phyloP scores from a whole-genome alignment of 2,888 invertebrate genomes.

The Caenorhabditis sulstoni region DNA sequence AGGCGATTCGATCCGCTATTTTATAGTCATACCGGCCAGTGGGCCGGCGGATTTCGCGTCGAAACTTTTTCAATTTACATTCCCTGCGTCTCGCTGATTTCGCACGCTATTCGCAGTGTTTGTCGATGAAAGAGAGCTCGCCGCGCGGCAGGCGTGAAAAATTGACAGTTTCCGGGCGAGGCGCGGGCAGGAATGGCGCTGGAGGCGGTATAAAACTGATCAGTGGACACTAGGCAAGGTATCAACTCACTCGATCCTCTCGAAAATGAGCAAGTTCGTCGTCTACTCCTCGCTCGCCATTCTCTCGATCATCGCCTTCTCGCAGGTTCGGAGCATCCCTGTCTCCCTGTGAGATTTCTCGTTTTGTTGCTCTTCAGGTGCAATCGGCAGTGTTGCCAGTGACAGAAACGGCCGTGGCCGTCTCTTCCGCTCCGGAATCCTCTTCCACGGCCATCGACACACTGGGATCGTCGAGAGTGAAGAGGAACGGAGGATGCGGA shows the following conservation, averaged over 20 bases:
- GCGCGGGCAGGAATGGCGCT: constrained; percentile 10
- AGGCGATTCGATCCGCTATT: not conserved
- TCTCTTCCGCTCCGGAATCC: constrained; percentile 13
- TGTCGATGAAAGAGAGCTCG: constrained; percentile 9
- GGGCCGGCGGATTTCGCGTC: not conserved
- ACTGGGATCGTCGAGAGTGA: constrained; percentile 53
- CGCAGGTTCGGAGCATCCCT: too few species aligned
- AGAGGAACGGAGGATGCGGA: constrained; percentile 56
- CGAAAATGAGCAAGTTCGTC: constrained; percentile 29
- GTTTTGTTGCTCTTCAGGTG: constrained; percentile 14
- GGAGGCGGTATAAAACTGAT: constrained; percentile 28
- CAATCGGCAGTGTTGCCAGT: constrained; percentile 51
- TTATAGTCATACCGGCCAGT: not conserved
- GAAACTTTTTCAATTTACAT: constrained; percentile 3
- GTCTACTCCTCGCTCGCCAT: constrained; percentile 15
- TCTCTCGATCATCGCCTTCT: constrained; percentile 12
- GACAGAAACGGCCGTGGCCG: constrained; percentile 36
- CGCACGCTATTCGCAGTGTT: not conserved
- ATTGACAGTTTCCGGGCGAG: constrained; percentile 34
- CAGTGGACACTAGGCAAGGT: constrained; percentile 1
- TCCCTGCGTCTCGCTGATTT: not conserved
- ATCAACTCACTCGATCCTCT: not conserved
- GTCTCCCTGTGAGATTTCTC: not conserved
- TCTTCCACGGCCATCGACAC: constrained; percentile 47
- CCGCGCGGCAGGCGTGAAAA: constrained; percentile 23